Conservation (phyloP, 2,797 vertebrate genomes). For the Poliocrania exsul region DNA sequence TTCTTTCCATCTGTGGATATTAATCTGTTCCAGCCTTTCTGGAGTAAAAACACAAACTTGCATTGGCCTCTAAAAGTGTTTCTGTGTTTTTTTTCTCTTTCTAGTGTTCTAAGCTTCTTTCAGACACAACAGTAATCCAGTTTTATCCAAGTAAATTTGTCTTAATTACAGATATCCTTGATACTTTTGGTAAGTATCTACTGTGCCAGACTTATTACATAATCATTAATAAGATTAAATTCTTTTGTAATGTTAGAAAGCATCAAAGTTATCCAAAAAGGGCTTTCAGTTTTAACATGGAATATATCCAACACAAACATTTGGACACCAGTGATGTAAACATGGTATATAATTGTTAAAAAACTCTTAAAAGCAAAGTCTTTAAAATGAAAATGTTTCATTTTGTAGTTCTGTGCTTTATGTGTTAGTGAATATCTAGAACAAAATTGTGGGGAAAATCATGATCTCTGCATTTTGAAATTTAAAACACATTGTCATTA, state of each 20-base stretch:
- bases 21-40: not conserved
- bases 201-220: not conserved
- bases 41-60: not conserved
- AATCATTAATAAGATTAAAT: not conserved
- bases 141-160: conserved; percentile 99
- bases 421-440: not conserved
- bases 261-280: not conserved
- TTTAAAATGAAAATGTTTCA: not conserved
- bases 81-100: not conserved
- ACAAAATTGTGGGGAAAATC: not conserved
- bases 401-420: not conserved
- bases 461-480: not conserved
- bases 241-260: not conserved
- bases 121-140: conserved; percentile 95
- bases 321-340: not conserved
- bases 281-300: not conserved
- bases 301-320: not conserved
- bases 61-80: not conserved
- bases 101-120: conserved; percentile 97
- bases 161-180: conserved; percentile 96
- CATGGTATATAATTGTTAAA: not conserved
- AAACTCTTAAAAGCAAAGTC: not conserved
- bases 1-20: not conserved
- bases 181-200: conserved; percentile 90
- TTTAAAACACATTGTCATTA: not conserved